Evolutionary conservation across 2,113 vertebrate species (phyloP), one percentile per base, ranked within the genome.

Genomic region (Muntiacus reevesi): DNA sequence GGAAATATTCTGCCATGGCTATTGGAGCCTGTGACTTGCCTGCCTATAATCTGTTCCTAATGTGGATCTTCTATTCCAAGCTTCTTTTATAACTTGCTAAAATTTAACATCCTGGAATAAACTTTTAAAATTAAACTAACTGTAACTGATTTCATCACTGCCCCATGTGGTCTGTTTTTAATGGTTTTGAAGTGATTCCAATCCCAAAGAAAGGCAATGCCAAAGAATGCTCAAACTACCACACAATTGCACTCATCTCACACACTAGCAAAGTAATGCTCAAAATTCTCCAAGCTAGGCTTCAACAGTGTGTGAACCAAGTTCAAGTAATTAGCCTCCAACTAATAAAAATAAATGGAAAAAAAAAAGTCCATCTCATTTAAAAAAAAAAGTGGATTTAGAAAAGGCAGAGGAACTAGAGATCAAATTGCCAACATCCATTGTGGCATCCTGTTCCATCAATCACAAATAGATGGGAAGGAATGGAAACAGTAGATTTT

Each of bases 301-400:
- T 36, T 71, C 64, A 21, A 11, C 4, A 71, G 4, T n/a, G 21
- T 0, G 4, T 67, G 64, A 67, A 36, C n/a, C 9, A 0, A 36
- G n/a, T 36, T 67, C 64, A 67, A 67, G 17, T 43, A 43, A 43
- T 43, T 43, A 43, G 43, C 43, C 43, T 43, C 43, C 43, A 43
- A 43, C 43, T 43, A 43, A 43, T 43, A 43, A 43, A 43, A 43
- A 43, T 43, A 43, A 43, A 43, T 43, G 43, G 43, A 43, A 43
- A 43, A 43, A 43, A 43, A 43, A 43, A 43, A 43, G 43, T 43
- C 43, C 43, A 43, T 43, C 43, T 43, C 43, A 43, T 43, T 43
- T 6, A 43, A 43, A 43, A 43, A 43, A 43, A 43, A 43, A 43
- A 43, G 64, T 67, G 8, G 33, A 36, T 67, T 67, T 67, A 67